Conservation (phyloP, 2,797 vertebrate genomes). For the Takifugu ocellatus region DNA sequence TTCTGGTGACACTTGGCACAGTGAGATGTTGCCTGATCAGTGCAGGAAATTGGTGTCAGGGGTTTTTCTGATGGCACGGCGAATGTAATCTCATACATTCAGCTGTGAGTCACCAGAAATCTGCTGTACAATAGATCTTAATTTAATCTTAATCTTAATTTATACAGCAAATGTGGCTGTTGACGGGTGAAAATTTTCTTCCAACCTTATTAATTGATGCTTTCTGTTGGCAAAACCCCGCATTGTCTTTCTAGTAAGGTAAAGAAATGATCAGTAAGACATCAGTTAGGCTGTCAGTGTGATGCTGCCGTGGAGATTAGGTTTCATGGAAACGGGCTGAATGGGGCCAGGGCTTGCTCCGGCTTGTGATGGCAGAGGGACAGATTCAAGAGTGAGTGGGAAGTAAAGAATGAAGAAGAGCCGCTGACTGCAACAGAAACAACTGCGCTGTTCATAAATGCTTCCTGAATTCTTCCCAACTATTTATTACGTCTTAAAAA, state of each 20-base stretch:
- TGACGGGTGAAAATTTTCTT: too few species aligned
- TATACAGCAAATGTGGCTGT: too few species aligned
- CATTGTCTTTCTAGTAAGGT: neutral
- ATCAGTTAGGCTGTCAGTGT: constrained; percentile 37
- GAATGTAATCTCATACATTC: too few species aligned
- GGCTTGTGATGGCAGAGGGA: constrained; percentile 59
- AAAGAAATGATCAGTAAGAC: neutral
- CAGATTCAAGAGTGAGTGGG: constrained; percentile 49
- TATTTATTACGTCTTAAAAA: neutral
- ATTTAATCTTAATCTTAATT: too few species aligned
- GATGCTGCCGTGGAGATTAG: constrained; percentile 45
- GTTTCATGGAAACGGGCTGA: constrained; percentile 40
- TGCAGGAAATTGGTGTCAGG: too few species aligned
- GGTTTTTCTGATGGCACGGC: too few species aligned
- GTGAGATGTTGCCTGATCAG: too few species aligned
- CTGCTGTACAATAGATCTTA: neutral
- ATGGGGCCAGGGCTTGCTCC: constrained; percentile 49
- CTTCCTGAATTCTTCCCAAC: neutral
- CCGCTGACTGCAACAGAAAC: constrained; percentile 31
- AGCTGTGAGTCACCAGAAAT: neutral
- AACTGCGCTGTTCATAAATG: constrained; percentile 15
- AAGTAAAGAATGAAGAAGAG: constrained; percentile 58
- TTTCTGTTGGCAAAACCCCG: neutral
- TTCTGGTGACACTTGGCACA: too few species aligned
- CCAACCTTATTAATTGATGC: neutral